Evolutionary conservation across 2,113 vertebrate species (phyloP).

Genomic region (Actenoides lindsayi): DNA sequence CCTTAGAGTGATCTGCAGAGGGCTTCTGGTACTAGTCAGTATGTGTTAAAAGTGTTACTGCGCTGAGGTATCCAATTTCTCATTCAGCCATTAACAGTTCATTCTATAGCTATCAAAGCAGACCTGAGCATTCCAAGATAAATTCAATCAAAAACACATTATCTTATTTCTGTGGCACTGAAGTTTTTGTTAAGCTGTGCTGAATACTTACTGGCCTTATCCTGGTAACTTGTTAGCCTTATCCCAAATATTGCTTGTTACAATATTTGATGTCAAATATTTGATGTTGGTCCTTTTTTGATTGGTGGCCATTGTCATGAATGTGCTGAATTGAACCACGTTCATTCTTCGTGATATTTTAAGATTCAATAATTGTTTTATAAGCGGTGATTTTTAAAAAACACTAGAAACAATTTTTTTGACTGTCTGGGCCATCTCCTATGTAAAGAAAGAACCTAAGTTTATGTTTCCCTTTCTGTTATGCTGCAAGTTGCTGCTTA

Average conservation of each 20-base stretch:
- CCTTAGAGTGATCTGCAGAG: not conserved
- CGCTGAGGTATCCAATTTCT: not conserved
- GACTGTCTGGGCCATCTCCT: not conserved
- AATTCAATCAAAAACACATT: not conserved
- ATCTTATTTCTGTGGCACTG: not conserved
- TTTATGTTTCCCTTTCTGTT: not conserved
- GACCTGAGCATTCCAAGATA: not conserved
- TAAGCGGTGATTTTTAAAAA: not conserved
- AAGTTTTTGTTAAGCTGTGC: not conserved
- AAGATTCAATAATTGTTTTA: not conserved
- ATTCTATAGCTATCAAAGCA: not conserved
- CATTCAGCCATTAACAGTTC: not conserved
- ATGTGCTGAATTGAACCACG: not conserved
- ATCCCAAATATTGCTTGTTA: not conserved
- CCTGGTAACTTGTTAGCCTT: not conserved
- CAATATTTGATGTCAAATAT: not conserved
- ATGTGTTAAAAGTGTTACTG: not conserved
- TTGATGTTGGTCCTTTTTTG: not conserved
- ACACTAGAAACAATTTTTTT: not conserved
- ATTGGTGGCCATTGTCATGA: not conserved
- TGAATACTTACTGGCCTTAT: not conserved
- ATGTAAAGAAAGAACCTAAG: not conserved
- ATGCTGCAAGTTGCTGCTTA: not conserved
- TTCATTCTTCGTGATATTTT: not conserved
- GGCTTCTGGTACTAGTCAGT: not conserved